phyloP scores from a whole-genome alignment of 2,888 invertebrate species.

The Andrena camellia region DNA sequence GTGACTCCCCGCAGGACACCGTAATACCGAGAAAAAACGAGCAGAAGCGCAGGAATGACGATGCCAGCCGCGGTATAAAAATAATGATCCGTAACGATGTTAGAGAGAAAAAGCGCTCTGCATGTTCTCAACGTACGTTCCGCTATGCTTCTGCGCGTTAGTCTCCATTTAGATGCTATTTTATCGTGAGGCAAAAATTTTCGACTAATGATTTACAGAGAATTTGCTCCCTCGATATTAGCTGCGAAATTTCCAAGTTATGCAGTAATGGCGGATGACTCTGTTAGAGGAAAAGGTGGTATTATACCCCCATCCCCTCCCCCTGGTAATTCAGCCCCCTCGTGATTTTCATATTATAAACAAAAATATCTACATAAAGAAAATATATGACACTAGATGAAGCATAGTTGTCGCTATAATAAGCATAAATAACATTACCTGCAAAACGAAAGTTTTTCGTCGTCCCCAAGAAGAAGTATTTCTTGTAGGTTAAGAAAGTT shows the following conservation, averaged over 20 bases:
- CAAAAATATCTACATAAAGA: no score
- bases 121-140: conserved; percentile 3
- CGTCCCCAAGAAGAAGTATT: no score
- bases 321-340: no score
- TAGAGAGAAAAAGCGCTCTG: conserved; percentile 6
- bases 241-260: not conserved
- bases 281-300: no score
- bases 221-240: conserved; percentile 1
- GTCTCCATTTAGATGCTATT: conserved; percentile 1
- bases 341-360: no score
- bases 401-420: no score
- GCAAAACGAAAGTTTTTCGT: no score
- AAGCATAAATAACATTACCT: no score
- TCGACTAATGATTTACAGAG: conserved; percentile 18
- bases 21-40: not conserved
- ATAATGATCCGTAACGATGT: conserved; percentile 33
- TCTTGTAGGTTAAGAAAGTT: no score
- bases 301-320: no score
- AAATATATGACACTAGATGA: no score
- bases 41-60: not conserved
- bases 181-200: not conserved
- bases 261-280: no score
- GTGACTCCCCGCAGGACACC: not conserved
- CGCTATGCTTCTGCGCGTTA: not conserved
- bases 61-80: conserved; percentile 19